A percentile compares a stretch with the other conserved stretches of the same genome.
phyloP scores from a whole-genome alignment of 2,113 vertebrate species.

The Aplodontia rufa region DNA sequence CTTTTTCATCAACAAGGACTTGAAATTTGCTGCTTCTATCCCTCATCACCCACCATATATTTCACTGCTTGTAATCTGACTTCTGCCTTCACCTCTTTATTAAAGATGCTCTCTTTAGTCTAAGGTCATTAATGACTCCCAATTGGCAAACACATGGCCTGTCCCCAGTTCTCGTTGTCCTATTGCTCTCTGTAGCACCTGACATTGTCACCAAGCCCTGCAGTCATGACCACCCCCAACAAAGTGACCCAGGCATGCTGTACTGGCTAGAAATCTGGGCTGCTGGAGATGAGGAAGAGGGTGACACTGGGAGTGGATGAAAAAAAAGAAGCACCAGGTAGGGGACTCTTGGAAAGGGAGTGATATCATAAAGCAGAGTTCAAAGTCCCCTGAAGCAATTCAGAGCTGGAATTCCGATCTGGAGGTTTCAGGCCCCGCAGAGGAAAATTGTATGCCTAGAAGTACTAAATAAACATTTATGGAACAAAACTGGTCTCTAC shows the following conservation, averaged over 20 bases:
- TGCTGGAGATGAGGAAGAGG: not conserved
- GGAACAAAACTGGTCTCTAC: not conserved
- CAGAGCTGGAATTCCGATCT: not conserved
- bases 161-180: not conserved
- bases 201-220: not conserved
- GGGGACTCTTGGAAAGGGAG: not conserved
- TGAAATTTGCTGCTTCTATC: not conserved
- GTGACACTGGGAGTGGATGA: not conserved
- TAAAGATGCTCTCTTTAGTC: not conserved
- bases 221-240: too few species aligned
- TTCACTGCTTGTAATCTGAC: not conserved
- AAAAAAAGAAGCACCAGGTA: not conserved
- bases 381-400: not conserved
- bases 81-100: not conserved
- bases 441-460: not conserved
- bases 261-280: not conserved
- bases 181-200: not conserved
- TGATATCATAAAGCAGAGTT: not conserved
- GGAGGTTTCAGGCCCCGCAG: not conserved
- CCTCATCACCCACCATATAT: not conserved
- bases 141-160: not conserved
- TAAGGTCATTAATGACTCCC: not conserved
- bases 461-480: not conserved
- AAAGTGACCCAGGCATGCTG: too few species aligned
- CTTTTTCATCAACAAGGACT: not conserved